A percentile compares a stretch with the other conserved stretches of the same genome.
Evolutionary conservation across 2,888 invertebrate genomes (phyloP).

Genomic region (Chymomyza caudatula): DNA sequence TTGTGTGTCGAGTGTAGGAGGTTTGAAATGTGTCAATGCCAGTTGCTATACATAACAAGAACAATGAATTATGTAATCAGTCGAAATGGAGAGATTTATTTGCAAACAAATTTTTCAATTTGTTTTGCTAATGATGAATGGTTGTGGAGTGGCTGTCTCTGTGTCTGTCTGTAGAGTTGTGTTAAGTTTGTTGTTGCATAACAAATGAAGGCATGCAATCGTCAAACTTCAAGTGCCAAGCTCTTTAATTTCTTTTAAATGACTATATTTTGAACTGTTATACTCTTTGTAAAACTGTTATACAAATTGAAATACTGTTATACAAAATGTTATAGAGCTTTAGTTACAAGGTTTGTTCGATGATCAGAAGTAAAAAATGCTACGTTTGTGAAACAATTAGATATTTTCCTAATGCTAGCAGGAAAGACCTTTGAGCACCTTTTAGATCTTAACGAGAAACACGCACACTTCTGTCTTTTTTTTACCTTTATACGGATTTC

Average conservation of each 20-base stretch:
- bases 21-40: neutral
- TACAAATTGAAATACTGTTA: neutral
- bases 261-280: constrained; percentile 1
- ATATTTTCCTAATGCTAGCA: too few species aligned
- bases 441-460: too few species aligned
- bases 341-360: too few species aligned
- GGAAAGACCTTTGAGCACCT: too few species aligned
- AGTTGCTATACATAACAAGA: constrained; percentile 23
- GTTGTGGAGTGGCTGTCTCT: neutral
- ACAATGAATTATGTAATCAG: neutral
- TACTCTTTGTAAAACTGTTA: neutral
- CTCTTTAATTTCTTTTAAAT: neutral
- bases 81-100: constrained; percentile 33
- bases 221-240: neutral
- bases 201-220: neutral
- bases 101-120: constrained; percentile 23
- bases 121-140: neutral
- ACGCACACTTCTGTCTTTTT: too few species aligned
- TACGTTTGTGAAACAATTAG: too few species aligned
- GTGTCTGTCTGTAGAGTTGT: too few species aligned
- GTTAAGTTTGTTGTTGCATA: neutral
- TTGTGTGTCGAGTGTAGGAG: neutral
- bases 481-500: too few species aligned
- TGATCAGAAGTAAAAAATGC: too few species aligned
- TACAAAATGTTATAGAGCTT: constrained; percentile 1